Conservation (phyloP, 1,140 invertebrate species). For the Adelges cooleyi region DNA sequence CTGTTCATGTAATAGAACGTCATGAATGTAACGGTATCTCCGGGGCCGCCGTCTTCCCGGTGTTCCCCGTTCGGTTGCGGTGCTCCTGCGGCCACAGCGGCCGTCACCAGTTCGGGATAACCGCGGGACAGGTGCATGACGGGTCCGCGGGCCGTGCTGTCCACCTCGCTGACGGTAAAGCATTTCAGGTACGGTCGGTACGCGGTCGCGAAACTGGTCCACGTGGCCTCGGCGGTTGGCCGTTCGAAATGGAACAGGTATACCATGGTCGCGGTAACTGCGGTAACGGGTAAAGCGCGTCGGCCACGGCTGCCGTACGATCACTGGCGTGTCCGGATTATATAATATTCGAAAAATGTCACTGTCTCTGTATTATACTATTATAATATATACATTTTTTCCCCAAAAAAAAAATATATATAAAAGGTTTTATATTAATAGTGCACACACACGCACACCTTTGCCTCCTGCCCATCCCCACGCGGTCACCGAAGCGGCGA, state of each 20-base stretch:
- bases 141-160: neutral
- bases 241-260: slow-evolving; percentile 21
- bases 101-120: too few relatives aligned
- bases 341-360: too few relatives aligned
- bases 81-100: neutral
- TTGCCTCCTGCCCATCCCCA: too few relatives aligned
- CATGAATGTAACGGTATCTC: neutral
- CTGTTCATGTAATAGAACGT: slow-evolving; percentile 12
- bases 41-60: too few relatives aligned
- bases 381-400: too few relatives aligned
- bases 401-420: too few relatives aligned
- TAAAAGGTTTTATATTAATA: too few relatives aligned
- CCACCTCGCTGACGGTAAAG: slow-evolving; percentile 14
- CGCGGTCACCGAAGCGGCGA: too few relatives aligned
- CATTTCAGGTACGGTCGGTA: slow-evolving; percentile 48
- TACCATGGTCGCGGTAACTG: neutral
- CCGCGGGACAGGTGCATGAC: neutral
- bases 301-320: neutral
- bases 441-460: too few relatives aligned
- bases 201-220: slow-evolving; percentile 42
- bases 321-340: too few relatives aligned
- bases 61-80: too few relatives aligned
- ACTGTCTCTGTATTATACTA: too few relatives aligned
- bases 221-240: slow-evolving; percentile 35
- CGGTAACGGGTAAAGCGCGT: neutral